phyloP scores from a whole-genome alignment of 1,140 invertebrate species.

The Anastatus disparis region DNA sequence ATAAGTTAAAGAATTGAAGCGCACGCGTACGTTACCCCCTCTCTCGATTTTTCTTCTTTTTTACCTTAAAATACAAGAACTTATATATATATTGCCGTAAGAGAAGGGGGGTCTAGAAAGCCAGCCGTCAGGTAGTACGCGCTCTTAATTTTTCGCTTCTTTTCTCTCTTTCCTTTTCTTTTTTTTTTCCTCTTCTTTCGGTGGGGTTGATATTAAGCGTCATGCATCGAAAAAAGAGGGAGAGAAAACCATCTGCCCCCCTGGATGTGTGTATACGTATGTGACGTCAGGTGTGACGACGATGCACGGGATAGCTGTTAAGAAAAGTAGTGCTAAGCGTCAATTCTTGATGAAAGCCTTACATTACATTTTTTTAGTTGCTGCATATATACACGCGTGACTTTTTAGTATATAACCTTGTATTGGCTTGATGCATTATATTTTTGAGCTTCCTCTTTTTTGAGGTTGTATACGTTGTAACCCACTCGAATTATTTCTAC shows the following conservation, averaged over 20 bases:
- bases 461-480: too few species aligned
- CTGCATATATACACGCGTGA: too few species aligned
- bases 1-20: neutral
- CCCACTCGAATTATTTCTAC: slow-evolving; percentile 14
- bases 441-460: too few species aligned
- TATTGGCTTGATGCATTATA: too few species aligned
- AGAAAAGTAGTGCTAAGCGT: neutral
- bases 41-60: slow-evolving; percentile 50
- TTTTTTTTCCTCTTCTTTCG: too few species aligned
- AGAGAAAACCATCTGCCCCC: slow-evolving; percentile 65
- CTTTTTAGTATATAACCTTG: too few species aligned
- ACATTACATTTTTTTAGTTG: neutral
- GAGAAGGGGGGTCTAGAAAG: neutral
- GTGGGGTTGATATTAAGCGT: slow-evolving; percentile 37
- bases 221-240: slow-evolving; percentile 65
- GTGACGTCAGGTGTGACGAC: slow-evolving; percentile 68
- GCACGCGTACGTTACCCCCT: slow-evolving; percentile 23
- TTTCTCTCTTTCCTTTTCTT: too few species aligned
- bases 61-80: too few species aligned
- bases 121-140: slow-evolving; percentile 58
- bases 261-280: slow-evolving; percentile 60
- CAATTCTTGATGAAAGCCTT: neutral
- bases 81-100: too few species aligned
- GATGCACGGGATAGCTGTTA: slow-evolving; percentile 16
- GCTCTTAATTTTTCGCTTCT: slow-evolving; percentile 43